Conservation (phyloP, 1,140 invertebrate species). For the Tenebrio molitor region DNA sequence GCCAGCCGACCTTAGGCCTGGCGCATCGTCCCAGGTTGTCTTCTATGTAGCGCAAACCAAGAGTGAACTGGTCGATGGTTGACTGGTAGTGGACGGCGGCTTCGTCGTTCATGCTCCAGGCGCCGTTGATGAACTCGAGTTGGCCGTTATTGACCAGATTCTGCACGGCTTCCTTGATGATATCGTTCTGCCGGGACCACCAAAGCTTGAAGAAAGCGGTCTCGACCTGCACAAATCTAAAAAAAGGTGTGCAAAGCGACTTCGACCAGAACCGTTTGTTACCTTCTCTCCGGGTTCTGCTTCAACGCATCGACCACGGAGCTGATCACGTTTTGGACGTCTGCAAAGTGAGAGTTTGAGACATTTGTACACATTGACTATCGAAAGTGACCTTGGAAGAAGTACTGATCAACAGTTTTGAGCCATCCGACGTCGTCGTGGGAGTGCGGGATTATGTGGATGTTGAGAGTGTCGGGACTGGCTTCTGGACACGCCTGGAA, state of each 20-base stretch:
- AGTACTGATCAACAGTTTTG: slow-evolving; percentile 89
- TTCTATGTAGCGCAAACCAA: slow-evolving; percentile 70
- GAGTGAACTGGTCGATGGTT: slow-evolving; percentile 85
- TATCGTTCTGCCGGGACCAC: slow-evolving; percentile 74
- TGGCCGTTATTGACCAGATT: slow-evolving; percentile 71
- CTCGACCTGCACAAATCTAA: slow-evolving; percentile 59
- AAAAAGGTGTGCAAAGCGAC: background rate
- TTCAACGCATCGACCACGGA: slow-evolving; percentile 71
- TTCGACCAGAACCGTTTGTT: slow-evolving; percentile 5
- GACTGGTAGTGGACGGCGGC: slow-evolving; percentile 82
- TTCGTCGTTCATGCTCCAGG: slow-evolving; percentile 87
- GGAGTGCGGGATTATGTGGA: slow-evolving; percentile 78
- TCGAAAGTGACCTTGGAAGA: slow-evolving; percentile 80
- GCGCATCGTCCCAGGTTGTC: slow-evolving; percentile 78
- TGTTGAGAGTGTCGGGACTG: slow-evolving; percentile 71
- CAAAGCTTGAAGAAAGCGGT: slow-evolving; percentile 72
- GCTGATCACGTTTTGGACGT: slow-evolving; percentile 87
- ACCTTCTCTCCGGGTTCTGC: slow-evolving; percentile 77
- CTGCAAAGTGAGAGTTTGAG: slow-evolving; percentile 58
- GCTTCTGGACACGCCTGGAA: slow-evolving; percentile 68
- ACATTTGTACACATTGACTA: no score
- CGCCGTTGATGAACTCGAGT: slow-evolving; percentile 80
- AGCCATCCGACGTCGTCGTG: slow-evolving; percentile 89
- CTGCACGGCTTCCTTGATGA: slow-evolving; percentile 65
- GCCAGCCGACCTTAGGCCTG: slow-evolving; percentile 77